Evolutionary conservation across 2,888 invertebrate genomes (phyloP).

Genomic region (Caprella mutica): DNA sequence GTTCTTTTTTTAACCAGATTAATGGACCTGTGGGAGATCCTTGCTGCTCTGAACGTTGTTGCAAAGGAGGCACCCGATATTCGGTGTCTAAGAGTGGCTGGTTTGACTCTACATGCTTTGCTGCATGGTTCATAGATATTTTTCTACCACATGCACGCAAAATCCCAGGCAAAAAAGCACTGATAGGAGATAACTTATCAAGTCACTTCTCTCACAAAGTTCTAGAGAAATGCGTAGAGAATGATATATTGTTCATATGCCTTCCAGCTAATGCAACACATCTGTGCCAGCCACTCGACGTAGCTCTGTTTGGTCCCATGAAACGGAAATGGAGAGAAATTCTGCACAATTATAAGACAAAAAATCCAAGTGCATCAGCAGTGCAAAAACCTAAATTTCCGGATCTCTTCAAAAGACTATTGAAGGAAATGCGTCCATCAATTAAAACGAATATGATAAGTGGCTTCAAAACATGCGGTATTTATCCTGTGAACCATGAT

Average conservation of each 20-base stretch:
- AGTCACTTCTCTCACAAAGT: slow-evolving; percentile 4
- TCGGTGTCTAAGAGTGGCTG: not conserved
- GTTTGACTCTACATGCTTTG: not conserved
- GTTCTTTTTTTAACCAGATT: not conserved
- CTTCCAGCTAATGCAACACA: slow-evolving; percentile 14
- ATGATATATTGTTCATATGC: slow-evolving; percentile 10
- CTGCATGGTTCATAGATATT: not conserved
- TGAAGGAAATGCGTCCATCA: no score
- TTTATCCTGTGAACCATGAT: no score
- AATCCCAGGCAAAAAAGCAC: slow-evolving; percentile 1
- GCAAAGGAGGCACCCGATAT: not conserved
- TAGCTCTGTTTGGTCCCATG: slow-evolving; percentile 8
- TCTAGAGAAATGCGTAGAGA: slow-evolving; percentile 1
- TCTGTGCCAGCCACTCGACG: slow-evolving; percentile 12
- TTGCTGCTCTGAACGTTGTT: not conserved
- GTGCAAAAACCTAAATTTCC: no score
- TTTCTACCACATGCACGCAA: slow-evolving; percentile 1
- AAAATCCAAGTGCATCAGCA: no score
- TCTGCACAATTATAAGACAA: no score
- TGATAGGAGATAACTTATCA: slow-evolving; percentile 11
- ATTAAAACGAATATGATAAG: no score
- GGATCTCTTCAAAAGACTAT: no score
- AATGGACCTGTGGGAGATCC: not conserved
- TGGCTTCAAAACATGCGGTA: no score
- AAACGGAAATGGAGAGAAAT: not conserved